Evolutionary conservation across 2,888 invertebrate genomes (phyloP), one percentile per base, ranked within the genome.

Genomic region (Diabrotica balteata): DNA sequence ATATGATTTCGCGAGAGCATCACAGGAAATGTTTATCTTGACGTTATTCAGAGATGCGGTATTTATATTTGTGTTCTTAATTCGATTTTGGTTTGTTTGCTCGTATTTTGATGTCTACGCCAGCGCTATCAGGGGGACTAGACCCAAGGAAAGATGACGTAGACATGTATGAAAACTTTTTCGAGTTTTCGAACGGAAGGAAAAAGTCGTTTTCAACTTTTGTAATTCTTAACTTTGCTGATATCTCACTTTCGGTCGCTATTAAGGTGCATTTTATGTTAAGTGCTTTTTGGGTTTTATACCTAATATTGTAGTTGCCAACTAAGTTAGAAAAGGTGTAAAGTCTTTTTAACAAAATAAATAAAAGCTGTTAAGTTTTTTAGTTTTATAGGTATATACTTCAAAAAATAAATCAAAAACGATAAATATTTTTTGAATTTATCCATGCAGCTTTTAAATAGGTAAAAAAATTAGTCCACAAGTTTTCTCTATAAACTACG

Each of bases 11-110:
- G 52, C 22, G 57, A 49, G 50, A 45, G 47, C 53, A 50, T 57
- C 44, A 42, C 52, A 58, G 66, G 42, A 57, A 52, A 66, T 59
- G 57, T 66, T 66, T 61, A 66, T 66, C 60, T 66, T 66, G 61
- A 66, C 60, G 58, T 66, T 55, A 60, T 55, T 53, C 57, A 43
- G 50, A 45, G 42, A 60, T 11, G 61, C 45, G 54, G 62, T 55
- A 58, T 60, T 66, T 66, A 54, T 66, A 61, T 66, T 66, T 60
- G 51, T 50, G 55, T 50, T 61, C 51, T 57, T 60, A 66, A 61
- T 55, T 54, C 51, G 55, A 57, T 66, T 60, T 50, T 8, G 50
- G 50, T 49, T 55, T 22, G 22, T 62, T 54, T 46, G 44, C 50
- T 60, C 9, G n/a, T 60, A 45, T 62, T 62, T 55, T 49, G 61